Conservation (phyloP, 2,113 vertebrate species). For the Dermatemys mawii region DNA sequence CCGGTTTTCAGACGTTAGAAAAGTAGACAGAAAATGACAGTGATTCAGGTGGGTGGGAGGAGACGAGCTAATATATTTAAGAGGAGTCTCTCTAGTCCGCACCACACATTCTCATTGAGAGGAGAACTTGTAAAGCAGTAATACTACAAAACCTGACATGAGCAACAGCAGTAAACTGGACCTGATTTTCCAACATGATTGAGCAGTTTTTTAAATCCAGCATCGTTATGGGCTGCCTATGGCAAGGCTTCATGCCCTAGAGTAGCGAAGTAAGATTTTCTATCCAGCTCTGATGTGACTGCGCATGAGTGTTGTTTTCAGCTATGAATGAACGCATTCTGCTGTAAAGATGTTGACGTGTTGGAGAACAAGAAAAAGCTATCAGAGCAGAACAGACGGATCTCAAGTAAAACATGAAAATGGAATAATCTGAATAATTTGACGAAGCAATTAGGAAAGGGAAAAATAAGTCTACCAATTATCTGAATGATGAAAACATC, state of each 20-base stretch:
- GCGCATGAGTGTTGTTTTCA: not conserved
- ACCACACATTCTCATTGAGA: not conserved
- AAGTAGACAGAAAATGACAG: rapidly evolving
- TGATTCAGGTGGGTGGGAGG: not conserved
- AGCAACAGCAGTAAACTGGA: not conserved
- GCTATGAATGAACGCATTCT: not conserved
- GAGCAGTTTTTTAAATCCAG: not conserved
- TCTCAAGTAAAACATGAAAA: not conserved
- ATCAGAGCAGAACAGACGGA: not conserved
- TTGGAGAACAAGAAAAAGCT: not conserved
- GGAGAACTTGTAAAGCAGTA: not conserved
- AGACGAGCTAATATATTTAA: no score
- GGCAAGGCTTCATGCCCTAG: not conserved
- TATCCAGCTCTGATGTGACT: not conserved
- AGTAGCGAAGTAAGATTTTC: not conserved
- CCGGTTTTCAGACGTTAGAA: not conserved
- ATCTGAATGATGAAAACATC: not conserved
- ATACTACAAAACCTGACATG: not conserved
- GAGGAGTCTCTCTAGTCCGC: not conserved
- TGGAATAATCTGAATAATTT: not conserved
- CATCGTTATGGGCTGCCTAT: not conserved
- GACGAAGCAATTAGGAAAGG: not conserved
- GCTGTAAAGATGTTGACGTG: not conserved
- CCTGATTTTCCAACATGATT: not conserved
- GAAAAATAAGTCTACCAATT: not conserved